These are phyloP conservation scores for Seriola aureovittata DNA, from an alignment of 2,113 vertebrate genomes.

Conservation along the genomic window DNA sequence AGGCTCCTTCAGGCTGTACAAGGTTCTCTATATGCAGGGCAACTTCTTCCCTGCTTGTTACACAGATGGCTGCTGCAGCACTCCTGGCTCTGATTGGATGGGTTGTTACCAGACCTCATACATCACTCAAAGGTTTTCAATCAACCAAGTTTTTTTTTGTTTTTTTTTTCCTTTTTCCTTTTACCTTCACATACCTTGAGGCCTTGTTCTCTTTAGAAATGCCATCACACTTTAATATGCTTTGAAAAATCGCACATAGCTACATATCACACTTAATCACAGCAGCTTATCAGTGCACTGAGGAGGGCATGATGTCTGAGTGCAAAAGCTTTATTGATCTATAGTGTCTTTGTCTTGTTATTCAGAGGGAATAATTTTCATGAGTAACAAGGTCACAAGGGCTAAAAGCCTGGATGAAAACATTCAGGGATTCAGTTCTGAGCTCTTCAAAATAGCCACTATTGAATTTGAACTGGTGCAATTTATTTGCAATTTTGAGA, in stretches of 20 bases:
- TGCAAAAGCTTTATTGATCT: constrained; percentile 30
- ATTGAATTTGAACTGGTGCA: background rate
- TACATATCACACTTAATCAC: background rate
- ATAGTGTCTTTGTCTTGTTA: constrained; percentile 7
- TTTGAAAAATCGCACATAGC: constrained; percentile 6
- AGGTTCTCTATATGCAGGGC: background rate
- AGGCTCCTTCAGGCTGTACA: background rate
- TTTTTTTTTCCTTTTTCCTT: background rate
- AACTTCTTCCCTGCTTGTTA: background rate
- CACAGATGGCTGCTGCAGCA: constrained; percentile 12
- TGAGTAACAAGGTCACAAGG: background rate
- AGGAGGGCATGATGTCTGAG: constrained; percentile 22
- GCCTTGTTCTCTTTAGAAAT: constrained; percentile 23
- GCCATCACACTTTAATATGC: constrained; percentile 22
- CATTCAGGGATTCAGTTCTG: background rate
- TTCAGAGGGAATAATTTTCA: too few species aligned
- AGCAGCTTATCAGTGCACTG: background rate
- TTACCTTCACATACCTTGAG: background rate
- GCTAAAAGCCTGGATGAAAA: constrained; percentile 9
- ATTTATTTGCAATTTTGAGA: background rate
- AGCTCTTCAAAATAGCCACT: background rate
- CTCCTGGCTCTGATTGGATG: constrained; percentile 21
- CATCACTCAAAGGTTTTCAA: constrained; percentile 17
- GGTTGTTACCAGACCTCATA: background rate
- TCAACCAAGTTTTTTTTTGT: background rate